Evolutionary conservation across 2,888 invertebrate genomes (phyloP).

Genomic region (Diogma glabrata): DNA sequence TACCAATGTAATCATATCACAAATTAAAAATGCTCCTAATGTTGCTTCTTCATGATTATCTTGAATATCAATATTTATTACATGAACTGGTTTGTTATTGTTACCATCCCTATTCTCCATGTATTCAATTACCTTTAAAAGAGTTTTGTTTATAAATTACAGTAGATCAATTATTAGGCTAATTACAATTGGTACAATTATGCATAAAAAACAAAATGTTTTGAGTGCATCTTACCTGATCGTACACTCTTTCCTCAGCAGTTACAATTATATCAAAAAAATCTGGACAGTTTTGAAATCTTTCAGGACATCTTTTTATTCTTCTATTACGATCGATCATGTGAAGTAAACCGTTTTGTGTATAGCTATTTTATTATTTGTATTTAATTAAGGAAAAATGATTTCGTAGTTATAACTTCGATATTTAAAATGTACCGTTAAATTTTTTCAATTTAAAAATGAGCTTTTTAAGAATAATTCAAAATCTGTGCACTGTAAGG

Average conservation of each 20-base stretch:
- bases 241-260: conserved; percentile 97
- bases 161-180: not conserved
- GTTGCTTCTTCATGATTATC: conserved; percentile 99
- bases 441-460: no score
- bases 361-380: no score
- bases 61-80: conserved; percentile 96
- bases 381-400: no score
- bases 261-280: conserved; percentile 94
- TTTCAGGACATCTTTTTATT: conserved; percentile 88
- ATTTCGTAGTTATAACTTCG: no score
- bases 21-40: conserved; percentile 94
- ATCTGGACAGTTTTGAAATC: conserved; percentile 81
- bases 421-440: no score
- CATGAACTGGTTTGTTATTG: conserved; percentile 82
- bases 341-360: conserved; percentile 94
- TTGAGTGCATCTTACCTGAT: conserved; percentile 47
- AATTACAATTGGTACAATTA: not conserved
- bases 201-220: not conserved
- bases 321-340: conserved; percentile 96
- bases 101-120: conserved; percentile 70
- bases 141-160: no score
- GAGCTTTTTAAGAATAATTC: no score
- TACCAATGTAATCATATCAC: conserved; percentile 87
- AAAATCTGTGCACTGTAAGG: no score
- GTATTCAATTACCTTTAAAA: conserved; percentile 91